Conservation (phyloP, 2,888 invertebrate genomes). For the Xylophagus ater region DNA sequence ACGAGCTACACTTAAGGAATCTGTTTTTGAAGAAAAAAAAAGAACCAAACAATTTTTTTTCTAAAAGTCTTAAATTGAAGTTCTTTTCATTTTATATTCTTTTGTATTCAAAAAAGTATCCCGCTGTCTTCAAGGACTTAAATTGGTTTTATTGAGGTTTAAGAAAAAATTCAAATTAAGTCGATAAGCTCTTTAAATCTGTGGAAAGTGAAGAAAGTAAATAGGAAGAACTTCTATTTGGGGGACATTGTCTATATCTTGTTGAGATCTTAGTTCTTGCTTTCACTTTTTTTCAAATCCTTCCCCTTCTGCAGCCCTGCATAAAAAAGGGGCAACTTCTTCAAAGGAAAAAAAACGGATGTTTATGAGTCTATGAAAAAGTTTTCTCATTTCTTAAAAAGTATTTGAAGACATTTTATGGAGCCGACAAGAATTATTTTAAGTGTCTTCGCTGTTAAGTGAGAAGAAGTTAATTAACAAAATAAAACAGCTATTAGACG, state of each 20-base stretch:
- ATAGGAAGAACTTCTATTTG: constrained; percentile 22
- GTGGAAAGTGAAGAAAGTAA: constrained; percentile 32
- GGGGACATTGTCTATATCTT: constrained; percentile 4
- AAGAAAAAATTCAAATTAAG: constrained; percentile 35
- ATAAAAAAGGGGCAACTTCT: constrained; percentile 2
- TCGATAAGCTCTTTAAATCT: constrained; percentile 39
- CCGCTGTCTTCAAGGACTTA: constrained; percentile 14
- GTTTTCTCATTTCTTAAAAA: constrained; percentile 14
- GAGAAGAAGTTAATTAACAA: too few species aligned
- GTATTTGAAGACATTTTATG: constrained; percentile 10
- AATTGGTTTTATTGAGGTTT: constrained; percentile 18
- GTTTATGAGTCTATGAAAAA: constrained; percentile 12
- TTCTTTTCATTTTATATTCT: too few species aligned
- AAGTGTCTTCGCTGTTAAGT: background rate
- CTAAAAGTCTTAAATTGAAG: too few species aligned
- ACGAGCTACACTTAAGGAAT: too few species aligned
- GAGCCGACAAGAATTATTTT: constrained; percentile 5
- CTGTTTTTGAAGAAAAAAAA: too few species aligned
- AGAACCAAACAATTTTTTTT: too few species aligned
- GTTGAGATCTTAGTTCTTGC: constrained; percentile 1
- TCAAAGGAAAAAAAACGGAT: constrained; percentile 7
- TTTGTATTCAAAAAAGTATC: too few species aligned
- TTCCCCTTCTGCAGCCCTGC: constrained; percentile 1
- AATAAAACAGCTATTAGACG: too few species aligned
- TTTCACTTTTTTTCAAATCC: background rate